Evolutionary conservation across 2,113 vertebrate species (phyloP).

Genomic region (Caretta caretta): DNA sequence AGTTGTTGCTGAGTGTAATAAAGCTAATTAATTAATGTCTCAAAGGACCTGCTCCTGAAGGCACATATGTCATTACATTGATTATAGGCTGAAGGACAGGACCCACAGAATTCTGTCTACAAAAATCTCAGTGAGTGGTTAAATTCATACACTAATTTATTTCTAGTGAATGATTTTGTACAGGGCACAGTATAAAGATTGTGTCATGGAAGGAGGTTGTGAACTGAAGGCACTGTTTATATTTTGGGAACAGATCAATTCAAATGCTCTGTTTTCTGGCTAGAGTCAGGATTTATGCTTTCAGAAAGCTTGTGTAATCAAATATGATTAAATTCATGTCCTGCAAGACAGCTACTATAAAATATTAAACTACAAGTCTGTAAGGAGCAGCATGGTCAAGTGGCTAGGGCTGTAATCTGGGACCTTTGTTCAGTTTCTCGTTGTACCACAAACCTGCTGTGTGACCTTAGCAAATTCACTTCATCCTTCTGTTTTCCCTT

Average conservation of each 20-base stretch:
- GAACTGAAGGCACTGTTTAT: background rate
- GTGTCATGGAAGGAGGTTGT: background rate
- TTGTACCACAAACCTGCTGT: background rate
- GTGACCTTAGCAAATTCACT: background rate
- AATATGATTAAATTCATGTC: fast-evolving
- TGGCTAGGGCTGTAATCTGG: background rate
- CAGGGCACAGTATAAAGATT: background rate
- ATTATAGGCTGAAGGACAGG: background rate
- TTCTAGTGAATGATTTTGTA: background rate
- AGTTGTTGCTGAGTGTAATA: background rate
- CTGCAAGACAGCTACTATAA: background rate
- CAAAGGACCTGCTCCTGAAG: background rate
- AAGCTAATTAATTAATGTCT: background rate
- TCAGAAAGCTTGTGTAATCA: background rate
- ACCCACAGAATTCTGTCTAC: fast-evolving
- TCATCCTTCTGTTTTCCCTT: background rate
- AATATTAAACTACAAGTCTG: background rate
- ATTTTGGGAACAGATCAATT: fast-evolving
- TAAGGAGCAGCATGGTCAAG: background rate
- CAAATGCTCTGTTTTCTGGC: background rate
- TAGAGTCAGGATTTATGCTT: background rate
- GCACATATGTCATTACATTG: background rate
- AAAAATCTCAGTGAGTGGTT: fast-evolving
- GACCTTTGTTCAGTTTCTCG: background rate
- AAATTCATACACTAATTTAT: background rate